Evolutionary conservation across 2,888 invertebrate species (phyloP).

Genomic region (Machimus atricapillus): DNA sequence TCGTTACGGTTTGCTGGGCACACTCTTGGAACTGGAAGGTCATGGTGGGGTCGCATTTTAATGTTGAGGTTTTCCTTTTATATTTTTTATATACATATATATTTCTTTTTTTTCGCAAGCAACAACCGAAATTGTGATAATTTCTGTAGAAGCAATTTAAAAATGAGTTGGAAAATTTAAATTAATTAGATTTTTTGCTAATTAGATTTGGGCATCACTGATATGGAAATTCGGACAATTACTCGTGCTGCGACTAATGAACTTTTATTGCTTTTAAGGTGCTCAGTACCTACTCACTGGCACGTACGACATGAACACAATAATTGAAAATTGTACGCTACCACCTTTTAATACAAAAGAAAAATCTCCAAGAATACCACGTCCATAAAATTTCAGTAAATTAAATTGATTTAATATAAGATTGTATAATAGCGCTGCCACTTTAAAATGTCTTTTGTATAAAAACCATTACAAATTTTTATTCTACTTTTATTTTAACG

Average conservation of each 20-base stretch:
- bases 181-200: slow-evolving; percentile 22
- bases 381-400: too few species aligned
- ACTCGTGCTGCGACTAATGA: neutral
- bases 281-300: neutral
- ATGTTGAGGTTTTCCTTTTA: neutral
- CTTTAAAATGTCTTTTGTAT: too few species aligned
- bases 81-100: too few species aligned
- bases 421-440: too few species aligned
- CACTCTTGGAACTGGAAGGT: slow-evolving; percentile 31
- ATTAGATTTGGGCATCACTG: neutral
- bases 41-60: slow-evolving; percentile 11
- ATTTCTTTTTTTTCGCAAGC: neutral
- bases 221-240: neutral
- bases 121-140: slow-evolving; percentile 10
- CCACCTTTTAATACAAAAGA: neutral
- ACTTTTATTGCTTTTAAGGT: neutral
- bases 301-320: neutral
- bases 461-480: too few species aligned
- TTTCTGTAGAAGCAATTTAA: neutral
- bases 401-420: too few species aligned
- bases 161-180: slow-evolving; percentile 12
- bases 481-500: too few species aligned
- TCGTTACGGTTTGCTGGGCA: slow-evolving; percentile 32
- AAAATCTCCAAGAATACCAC: neutral
- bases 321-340: neutral